Base-by-base conservation (phyloP, 2,797 vertebrate genomes). In the Gadopsis bispinosus region DNA sequence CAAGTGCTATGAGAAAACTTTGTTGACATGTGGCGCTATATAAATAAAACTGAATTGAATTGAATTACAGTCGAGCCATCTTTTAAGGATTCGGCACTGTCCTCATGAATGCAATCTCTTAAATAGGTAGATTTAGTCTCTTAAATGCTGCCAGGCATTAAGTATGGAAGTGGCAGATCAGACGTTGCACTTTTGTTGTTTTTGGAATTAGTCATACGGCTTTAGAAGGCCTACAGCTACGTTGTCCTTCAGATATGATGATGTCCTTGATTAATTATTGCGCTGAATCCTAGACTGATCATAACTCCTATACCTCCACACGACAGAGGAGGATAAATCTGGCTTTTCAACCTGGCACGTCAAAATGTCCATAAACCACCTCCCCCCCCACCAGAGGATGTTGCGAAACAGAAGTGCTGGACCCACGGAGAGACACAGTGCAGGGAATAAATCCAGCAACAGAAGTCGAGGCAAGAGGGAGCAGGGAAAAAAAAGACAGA, bases 401-500 rank as follows among this genome's bases (percentile, higher is more conserved):
- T 22, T 8, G 45, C 35, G 14, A 70, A 41, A 56, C 10, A 48
- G n/a, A 78, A 71, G 48, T 14, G 26, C 17, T 31, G 60, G 35
- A 45, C 50, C 33, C 20, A 75, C 20, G n/a, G 43, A 61, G 20
- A 54, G 33, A 73, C 72, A 87, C 81, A 81, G 75, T 55, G 45
- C 50, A 65, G 45, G 41, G 45, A 77, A 87, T 54, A 69, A 43
- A 79, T 47, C 54, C 67, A 71, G 77, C 59, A 62, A 69, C 19
- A 63, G 53, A 75, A 31, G 26, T 70, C 0, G 58, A 83, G 83
- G 79, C 71, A 60, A 56, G 53, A 74, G 58, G 22, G 48, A 73
- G 79, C 35, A 71, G 67, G 35, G 83, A 39, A 3, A 39, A 37
- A 10, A 37, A 9, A 9, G 41, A 67, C 17, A 39, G 59, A 89